These are phyloP conservation scores for Merops nubicus DNA, from an alignment of 2,113 vertebrate genomes.

Conservation along the genomic window DNA sequence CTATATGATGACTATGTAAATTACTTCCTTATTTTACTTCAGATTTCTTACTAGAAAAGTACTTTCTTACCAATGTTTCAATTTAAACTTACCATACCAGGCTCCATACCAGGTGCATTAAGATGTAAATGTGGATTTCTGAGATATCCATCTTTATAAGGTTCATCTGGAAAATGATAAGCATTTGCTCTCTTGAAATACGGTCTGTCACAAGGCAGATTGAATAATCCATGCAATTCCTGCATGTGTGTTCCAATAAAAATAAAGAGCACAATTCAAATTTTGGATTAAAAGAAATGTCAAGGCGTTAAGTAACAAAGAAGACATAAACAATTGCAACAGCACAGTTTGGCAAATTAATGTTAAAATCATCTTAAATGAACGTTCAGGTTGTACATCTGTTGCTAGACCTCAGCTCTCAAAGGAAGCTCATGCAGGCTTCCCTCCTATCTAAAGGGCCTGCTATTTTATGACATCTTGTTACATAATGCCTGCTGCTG, in stretches of 20 bases:
- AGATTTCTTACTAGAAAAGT: too few species aligned
- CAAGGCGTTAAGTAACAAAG: not conserved
- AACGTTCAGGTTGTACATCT: not conserved
- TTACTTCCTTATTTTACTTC: too few species aligned
- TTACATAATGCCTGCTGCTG: not conserved
- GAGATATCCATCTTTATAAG: slow-evolving; percentile 90
- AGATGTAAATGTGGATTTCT: slow-evolving; percentile 88
- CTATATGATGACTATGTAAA: not conserved
- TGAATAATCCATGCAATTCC: slow-evolving; percentile 87
- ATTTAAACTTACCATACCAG: slow-evolving; percentile 80
- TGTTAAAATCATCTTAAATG: not conserved
- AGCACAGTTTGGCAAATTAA: not conserved
- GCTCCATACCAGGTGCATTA: slow-evolving; percentile 80
- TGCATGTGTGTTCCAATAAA: slow-evolving; percentile 57
- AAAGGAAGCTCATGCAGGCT: not conserved
- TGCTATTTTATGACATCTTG: not conserved
- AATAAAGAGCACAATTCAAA: not conserved
- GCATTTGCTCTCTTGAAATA: slow-evolving; percentile 89
- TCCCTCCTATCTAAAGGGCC: not conserved
- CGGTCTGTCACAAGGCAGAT: slow-evolving; percentile 85
- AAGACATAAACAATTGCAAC: not conserved
- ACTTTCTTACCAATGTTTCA: not conserved
- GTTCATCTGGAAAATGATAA: slow-evolving; percentile 90
- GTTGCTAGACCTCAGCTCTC: not conserved
- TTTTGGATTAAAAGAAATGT: not conserved